A percentile compares a stretch with the other conserved stretches of the same genome.
phyloP scores from a whole-genome alignment of 2,888 invertebrate genomes.

The Acrobasis suavella region DNA sequence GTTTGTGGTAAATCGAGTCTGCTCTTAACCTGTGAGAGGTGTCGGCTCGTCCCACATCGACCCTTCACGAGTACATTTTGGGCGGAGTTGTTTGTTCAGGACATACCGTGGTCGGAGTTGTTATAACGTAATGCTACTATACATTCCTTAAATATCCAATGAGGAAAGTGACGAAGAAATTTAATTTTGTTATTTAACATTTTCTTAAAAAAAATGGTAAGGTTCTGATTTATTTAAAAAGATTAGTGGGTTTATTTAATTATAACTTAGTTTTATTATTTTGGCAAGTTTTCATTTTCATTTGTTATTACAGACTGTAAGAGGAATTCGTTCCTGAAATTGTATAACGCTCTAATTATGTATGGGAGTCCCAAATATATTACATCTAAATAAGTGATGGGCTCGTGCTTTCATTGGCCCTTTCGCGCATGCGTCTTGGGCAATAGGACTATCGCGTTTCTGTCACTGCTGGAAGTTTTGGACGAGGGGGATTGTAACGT shows the following conservation, averaged over 20 bases:
- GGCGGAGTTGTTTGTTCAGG: slow-evolving; percentile 12
- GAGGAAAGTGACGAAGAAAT: too few species aligned
- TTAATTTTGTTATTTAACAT: too few species aligned
- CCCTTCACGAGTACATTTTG: neutral
- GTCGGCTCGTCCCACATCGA: neutral
- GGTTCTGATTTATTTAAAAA: too few species aligned
- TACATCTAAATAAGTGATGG: too few species aligned
- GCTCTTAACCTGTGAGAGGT: neutral
- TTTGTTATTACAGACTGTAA: too few species aligned
- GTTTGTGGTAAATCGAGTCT: slow-evolving; percentile 6
- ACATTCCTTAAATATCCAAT: too few species aligned
- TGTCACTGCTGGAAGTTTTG: neutral
- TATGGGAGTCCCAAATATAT: too few species aligned
- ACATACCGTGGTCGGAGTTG: slow-evolving; percentile 3
- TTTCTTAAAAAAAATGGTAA: too few species aligned
- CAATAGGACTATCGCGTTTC: neutral
- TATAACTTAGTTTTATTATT: too few species aligned
- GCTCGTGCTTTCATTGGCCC: slow-evolving; percentile 6
- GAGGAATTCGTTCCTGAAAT: too few species aligned
- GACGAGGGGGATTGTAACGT: slow-evolving; percentile 13
- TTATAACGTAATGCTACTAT: neutral
- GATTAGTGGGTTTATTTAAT: too few species aligned
- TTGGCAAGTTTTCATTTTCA: too few species aligned
- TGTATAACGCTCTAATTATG: neutral
- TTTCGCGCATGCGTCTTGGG: slow-evolving; percentile 5